These are phyloP conservation scores for Tachycineta bicolor DNA, from an alignment of 2,113 vertebrate genomes.

Conservation along the genomic window DNA sequence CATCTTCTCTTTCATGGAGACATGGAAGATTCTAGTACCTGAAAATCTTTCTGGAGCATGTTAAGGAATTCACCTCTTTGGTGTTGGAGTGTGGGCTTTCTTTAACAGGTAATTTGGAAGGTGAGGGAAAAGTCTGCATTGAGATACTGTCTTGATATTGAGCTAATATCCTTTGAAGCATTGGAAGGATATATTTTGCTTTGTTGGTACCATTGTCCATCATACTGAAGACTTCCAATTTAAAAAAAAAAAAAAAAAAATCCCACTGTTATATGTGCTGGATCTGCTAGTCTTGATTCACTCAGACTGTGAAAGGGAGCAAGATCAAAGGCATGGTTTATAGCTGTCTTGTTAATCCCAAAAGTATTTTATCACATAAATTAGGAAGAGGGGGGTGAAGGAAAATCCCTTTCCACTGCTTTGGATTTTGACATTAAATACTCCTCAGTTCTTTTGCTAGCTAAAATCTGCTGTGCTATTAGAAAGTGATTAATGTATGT, in stretches of 20 bases:
- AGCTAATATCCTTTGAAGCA: neutral
- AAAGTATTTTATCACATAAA: slow-evolving; percentile 36
- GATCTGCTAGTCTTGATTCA: neutral
- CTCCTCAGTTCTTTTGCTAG: neutral
- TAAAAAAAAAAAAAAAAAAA: neutral
- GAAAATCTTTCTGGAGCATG: neutral
- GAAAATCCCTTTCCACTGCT: slow-evolving; percentile 37
- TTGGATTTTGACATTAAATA: slow-evolving; percentile 36
- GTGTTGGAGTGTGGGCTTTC: neutral
- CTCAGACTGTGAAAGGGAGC: neutral
- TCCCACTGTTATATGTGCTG: neutral
- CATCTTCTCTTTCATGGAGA: neutral
- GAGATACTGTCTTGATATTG: neutral
- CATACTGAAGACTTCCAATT: neutral
- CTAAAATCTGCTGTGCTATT: slow-evolving; percentile 15
- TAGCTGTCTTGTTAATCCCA: slow-evolving; percentile 46
- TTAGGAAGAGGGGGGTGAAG: neutral
- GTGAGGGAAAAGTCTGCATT: neutral
- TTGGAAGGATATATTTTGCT: neutral
- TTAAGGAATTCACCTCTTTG: neutral
- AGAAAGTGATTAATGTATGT: slow-evolving; percentile 15
- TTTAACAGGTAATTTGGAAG: neutral
- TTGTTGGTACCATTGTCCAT: neutral
- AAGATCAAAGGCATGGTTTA: slow-evolving; percentile 64
- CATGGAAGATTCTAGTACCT: neutral